A percentile compares a stretch with the other conserved stretches of the same genome.
phyloP scores from a whole-genome alignment of 2,113 vertebrate species.

The Megaleporinus macrocephalus region DNA sequence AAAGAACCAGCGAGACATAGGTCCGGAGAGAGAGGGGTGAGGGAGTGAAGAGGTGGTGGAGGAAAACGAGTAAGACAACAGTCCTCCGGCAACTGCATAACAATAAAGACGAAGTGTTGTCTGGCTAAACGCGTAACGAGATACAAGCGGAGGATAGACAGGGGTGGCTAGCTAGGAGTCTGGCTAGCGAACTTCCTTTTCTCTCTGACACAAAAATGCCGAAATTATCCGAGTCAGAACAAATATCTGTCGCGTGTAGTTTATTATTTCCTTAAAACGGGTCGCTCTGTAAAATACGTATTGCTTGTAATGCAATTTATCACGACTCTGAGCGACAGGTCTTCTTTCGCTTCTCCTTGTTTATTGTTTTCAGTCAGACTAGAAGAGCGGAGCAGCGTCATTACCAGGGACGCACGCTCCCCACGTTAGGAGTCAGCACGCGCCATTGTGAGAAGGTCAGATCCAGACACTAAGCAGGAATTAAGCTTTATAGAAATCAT shows the following conservation, averaged over 20 bases:
- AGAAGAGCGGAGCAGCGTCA: slow-evolving; percentile 62
- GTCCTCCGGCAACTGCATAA: slow-evolving; percentile 81
- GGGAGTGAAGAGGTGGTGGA: slow-evolving; percentile 72
- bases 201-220: slow-evolving; percentile 54
- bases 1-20: slow-evolving; percentile 93
- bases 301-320: slow-evolving; percentile 57
- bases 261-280: slow-evolving; percentile 19
- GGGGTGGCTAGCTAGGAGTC: slow-evolving; percentile 65
- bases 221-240: slow-evolving; percentile 65
- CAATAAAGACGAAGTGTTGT: slow-evolving; percentile 69
- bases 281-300: slow-evolving; percentile 11
- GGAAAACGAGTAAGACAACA: slow-evolving; percentile 70
- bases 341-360: slow-evolving; percentile 71
- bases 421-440: slow-evolving; percentile 36
- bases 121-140: slow-evolving; percentile 55
- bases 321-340: slow-evolving; percentile 62
- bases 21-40: slow-evolving; percentile 73
- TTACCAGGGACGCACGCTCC: slow-evolving; percentile 39
- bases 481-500: neutral
- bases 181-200: slow-evolving; percentile 64
- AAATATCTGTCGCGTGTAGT: slow-evolving; percentile 33
- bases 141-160: slow-evolving; percentile 59
- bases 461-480: slow-evolving; percentile 3
- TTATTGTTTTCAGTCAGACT: slow-evolving; percentile 82
- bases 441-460: slow-evolving; percentile 72